Conservation (phyloP, 2,113 vertebrate species). For the Heterotis niloticus region DNA sequence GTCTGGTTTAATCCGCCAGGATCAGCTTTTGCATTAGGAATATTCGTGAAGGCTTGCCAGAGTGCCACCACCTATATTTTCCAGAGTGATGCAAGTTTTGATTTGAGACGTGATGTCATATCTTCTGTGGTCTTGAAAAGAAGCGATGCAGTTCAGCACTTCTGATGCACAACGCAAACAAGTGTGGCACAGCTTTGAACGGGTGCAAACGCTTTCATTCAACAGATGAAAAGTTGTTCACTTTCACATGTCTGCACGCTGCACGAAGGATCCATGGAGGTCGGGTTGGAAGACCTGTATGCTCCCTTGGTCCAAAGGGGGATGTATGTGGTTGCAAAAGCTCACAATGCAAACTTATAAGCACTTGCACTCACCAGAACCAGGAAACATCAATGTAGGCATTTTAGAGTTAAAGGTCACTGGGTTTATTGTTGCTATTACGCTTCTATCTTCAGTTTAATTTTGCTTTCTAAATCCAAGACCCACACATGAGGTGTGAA, state of each 20-base stretch:
- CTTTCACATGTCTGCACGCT: not conserved
- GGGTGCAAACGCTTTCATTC: slow-evolving; percentile 26
- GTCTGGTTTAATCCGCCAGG: not conserved
- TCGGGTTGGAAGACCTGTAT: too few species aligned
- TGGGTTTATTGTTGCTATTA: not conserved
- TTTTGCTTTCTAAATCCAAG: not conserved
- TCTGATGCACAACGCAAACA: slow-evolving; percentile 1
- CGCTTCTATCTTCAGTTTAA: not conserved
- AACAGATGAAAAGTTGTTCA: too few species aligned
- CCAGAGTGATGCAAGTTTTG: not conserved
- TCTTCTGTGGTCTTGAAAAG: slow-evolving; percentile 6
- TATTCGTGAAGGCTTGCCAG: not conserved
- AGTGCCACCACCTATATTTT: not conserved
- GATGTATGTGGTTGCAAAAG: too few species aligned
- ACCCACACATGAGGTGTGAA: not conserved
- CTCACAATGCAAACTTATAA: too few species aligned
- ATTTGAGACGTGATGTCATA: slow-evolving; percentile 18
- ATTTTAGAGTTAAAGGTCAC: not conserved
- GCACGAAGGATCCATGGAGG: not conserved
- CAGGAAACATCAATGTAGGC: not conserved
- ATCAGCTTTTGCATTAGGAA: not conserved
- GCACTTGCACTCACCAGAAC: too few species aligned
- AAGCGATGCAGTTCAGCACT: not conserved
- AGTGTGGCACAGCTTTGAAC: slow-evolving; percentile 13
- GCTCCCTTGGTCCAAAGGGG: too few species aligned